Percentiles rank a stretch among this genome's conserved stretches.
These are phyloP conservation scores for Neodiprion virginianus DNA, from an alignment of 1,140 invertebrate species.

Conservation along the genomic window DNA sequence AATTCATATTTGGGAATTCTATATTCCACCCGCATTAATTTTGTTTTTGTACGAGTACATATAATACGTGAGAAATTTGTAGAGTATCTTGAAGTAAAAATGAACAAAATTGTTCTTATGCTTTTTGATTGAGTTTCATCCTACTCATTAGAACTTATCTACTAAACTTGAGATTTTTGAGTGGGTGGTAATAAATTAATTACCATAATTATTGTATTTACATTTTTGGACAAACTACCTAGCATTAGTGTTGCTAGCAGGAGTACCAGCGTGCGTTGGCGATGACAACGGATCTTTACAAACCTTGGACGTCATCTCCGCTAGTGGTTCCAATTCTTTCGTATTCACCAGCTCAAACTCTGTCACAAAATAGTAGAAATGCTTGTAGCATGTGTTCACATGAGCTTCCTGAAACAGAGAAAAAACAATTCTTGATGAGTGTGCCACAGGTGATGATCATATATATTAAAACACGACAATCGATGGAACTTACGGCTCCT, in stretches of 20 bases:
- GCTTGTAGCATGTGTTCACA: constrained; percentile 96
- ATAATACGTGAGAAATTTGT: too few species aligned
- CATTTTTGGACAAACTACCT: constrained; percentile 43
- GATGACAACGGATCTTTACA: constrained; percentile 64
- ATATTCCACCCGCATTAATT: too few species aligned
- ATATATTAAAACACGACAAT: constrained; percentile 93
- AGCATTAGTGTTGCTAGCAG: constrained; percentile 34
- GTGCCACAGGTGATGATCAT: constrained; percentile 81
- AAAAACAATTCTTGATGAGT: constrained; percentile 74
- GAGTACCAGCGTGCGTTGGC: constrained; percentile 35
- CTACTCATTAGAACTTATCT: too few species aligned
- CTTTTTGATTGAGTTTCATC: too few species aligned
- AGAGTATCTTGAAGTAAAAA: too few species aligned
- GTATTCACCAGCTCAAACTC: constrained; percentile 87
- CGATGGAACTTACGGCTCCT: constrained; percentile 77
- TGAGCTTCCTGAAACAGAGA: constrained; percentile 83
- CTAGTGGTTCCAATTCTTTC: constrained; percentile 89
- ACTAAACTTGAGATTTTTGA: too few species aligned
- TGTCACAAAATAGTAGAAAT: constrained; percentile 94
- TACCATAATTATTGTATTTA: too few species aligned
- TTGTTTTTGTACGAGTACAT: too few species aligned
- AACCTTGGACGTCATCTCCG: constrained; percentile 77
- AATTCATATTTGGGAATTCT: too few species aligned
- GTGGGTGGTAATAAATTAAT: too few species aligned
- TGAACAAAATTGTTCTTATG: too few species aligned